Conservation (phyloP, 2,888 invertebrate species). For the Andrena haemorrhoa region DNA sequence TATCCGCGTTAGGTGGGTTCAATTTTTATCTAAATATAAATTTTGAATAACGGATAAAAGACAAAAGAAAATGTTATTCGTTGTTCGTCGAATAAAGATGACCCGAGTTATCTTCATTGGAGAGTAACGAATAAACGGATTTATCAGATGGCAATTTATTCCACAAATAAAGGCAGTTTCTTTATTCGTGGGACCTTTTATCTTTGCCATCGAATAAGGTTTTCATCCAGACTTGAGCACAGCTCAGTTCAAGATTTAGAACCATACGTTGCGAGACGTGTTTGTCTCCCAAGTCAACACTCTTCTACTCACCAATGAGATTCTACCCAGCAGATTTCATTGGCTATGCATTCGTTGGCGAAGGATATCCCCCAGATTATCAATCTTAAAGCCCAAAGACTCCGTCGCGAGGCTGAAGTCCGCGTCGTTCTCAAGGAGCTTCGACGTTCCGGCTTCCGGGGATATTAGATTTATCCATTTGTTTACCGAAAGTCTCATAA, state of each 20-base stretch:
- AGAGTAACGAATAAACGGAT: too few relatives aligned
- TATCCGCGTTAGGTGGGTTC: too few relatives aligned
- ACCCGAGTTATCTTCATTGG: too few relatives aligned
- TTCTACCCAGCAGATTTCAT: not conserved
- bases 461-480: slow-evolving; percentile 84
- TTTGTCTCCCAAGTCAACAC: not conserved
- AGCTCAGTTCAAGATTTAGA: not conserved
- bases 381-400: slow-evolving; percentile 11
- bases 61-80: too few relatives aligned
- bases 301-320: not conserved
- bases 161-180: too few relatives aligned
- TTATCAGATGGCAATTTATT: too few relatives aligned
- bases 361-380: slow-evolving; percentile 21
- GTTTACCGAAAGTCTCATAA: slow-evolving; percentile 84
- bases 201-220: not conserved
- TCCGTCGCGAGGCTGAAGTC: slow-evolving; percentile 26
- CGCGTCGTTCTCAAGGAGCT: slow-evolving; percentile 66
- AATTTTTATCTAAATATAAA: too few relatives aligned
- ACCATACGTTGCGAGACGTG: not conserved
- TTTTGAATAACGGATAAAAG: too few relatives aligned
- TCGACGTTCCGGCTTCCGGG: slow-evolving; percentile 65
- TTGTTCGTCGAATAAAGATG: too few relatives aligned
- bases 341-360: not conserved
- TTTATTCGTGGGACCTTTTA: too few relatives aligned
- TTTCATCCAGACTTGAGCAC: not conserved